Conservation (phyloP, 2,888 invertebrate species). For the Morpho deidamia region DNA sequence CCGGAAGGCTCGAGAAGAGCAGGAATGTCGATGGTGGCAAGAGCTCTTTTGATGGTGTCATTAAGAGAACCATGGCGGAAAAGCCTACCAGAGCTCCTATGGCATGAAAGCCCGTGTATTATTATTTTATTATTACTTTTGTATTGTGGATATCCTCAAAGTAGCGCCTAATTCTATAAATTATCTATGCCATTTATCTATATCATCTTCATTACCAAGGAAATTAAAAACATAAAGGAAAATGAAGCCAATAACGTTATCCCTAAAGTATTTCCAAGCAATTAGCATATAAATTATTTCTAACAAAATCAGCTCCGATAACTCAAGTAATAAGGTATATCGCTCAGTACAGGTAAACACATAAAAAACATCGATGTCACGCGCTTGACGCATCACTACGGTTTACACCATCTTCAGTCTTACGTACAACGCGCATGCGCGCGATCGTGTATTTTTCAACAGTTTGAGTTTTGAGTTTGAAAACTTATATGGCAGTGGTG, state of each 20-base stretch:
- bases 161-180: too few relatives aligned
- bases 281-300: conserved; percentile 13
- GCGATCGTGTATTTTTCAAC: conserved; percentile 50
- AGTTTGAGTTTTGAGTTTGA: conserved; percentile 32
- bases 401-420: conserved; percentile 61
- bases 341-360: conserved; percentile 1
- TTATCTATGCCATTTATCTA: too few relatives aligned
- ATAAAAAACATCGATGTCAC: conserved; percentile 13
- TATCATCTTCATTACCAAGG: too few relatives aligned
- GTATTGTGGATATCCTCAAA: too few relatives aligned
- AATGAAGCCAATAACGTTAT: background rate
- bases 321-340: conserved; percentile 3
- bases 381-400: conserved; percentile 36
- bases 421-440: conserved; percentile 64
- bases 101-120: too few relatives aligned
- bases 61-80: too few relatives aligned
- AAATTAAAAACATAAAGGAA: background rate
- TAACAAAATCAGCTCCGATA: conserved; percentile 9
- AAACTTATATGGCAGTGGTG: conserved; percentile 73
- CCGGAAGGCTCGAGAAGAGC: too few relatives aligned
- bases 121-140: too few relatives aligned
- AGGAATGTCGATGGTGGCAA: too few relatives aligned
- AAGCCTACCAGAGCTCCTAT: too few relatives aligned
- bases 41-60: too few relatives aligned
- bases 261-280: background rate